Percentiles rank a stretch among this genome's conserved stretches.
phyloP scores from a whole-genome alignment of 2,797 vertebrate species.

The Loriculus beryllinus region DNA sequence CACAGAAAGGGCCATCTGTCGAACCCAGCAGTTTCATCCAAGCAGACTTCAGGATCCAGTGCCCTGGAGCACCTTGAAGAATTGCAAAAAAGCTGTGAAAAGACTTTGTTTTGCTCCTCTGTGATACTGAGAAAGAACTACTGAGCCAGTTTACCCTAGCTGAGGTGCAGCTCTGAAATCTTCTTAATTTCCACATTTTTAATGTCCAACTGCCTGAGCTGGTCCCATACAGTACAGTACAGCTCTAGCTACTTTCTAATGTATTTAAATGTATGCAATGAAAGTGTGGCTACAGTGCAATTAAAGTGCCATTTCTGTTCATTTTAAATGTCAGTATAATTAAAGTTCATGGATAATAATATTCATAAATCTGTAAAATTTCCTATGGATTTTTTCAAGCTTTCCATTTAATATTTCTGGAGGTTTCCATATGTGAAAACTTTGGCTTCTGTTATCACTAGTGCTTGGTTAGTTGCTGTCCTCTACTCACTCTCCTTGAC shows the following conservation, averaged over 20 bases:
- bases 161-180: slow-evolving; percentile 23
- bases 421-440: slow-evolving; percentile 29
- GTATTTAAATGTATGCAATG: slow-evolving; percentile 75
- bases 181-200: slow-evolving; percentile 13
- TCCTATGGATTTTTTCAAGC: slow-evolving; percentile 46
- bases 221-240: slow-evolving; percentile 26
- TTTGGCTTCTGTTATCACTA: neutral
- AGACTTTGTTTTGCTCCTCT: neutral
- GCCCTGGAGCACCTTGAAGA: neutral
- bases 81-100: neutral
- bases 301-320: slow-evolving; percentile 74
- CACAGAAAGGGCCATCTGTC: neutral
- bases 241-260: slow-evolving; percentile 68
- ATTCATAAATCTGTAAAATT: slow-evolving; percentile 71
- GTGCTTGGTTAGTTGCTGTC: neutral
- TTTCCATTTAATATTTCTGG: slow-evolving; percentile 50
- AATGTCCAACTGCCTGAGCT: slow-evolving; percentile 53
- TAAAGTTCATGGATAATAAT: slow-evolving; percentile 72
- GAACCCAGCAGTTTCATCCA: neutral
- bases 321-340: slow-evolving; percentile 77
- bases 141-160: neutral
- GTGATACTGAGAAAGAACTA: neutral
- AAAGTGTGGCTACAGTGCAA: slow-evolving; percentile 70
- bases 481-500: neutral
- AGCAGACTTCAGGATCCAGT: neutral